phyloP scores from a whole-genome alignment of 2,113 vertebrate species.

The Cygnus atratus region DNA sequence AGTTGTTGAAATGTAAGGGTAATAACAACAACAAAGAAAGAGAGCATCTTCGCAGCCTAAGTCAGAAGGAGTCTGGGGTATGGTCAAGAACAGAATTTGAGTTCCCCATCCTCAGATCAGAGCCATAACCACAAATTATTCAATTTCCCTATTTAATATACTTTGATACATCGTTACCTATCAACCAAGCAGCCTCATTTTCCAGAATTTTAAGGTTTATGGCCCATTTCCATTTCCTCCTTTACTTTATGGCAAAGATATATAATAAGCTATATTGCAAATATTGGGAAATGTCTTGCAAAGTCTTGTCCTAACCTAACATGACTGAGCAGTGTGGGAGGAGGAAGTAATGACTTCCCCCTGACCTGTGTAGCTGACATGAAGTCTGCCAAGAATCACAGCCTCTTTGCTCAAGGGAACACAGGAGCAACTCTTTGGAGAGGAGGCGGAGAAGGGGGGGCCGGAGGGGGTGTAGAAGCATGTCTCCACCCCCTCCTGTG shows the following conservation, averaged over 20 bases:
- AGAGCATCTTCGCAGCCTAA: not conserved
- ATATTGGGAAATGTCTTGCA: conserved; percentile 13
- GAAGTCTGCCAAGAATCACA: conserved; percentile 67
- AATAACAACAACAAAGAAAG: not conserved
- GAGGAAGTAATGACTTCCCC: conserved; percentile 69
- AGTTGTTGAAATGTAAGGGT: not conserved
- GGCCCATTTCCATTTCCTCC: conserved; percentile 5
- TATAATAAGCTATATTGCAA: not conserved
- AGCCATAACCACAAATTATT: not conserved
- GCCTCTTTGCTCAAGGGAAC: conserved; percentile 57
- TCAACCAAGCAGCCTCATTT: not conserved
- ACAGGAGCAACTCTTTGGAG: conserved; percentile 49
- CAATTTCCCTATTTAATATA: not conserved
- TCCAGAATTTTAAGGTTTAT: conserved; percentile 26
- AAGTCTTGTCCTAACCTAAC: conserved; percentile 64
- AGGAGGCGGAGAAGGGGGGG: not conserved
- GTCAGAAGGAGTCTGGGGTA: not conserved
- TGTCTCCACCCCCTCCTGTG: conserved; percentile 42
- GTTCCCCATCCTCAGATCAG: not conserved
- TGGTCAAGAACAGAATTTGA: not conserved
- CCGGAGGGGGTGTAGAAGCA: not conserved
- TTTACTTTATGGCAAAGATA: conserved; percentile 55
- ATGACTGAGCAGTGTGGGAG: conserved; percentile 55
- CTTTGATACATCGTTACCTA: not conserved
- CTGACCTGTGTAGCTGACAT: conserved; percentile 66